These are phyloP conservation scores for Podarcis cretensis DNA, from an alignment of 2,113 vertebrate genomes.

Conservation along the genomic window DNA sequence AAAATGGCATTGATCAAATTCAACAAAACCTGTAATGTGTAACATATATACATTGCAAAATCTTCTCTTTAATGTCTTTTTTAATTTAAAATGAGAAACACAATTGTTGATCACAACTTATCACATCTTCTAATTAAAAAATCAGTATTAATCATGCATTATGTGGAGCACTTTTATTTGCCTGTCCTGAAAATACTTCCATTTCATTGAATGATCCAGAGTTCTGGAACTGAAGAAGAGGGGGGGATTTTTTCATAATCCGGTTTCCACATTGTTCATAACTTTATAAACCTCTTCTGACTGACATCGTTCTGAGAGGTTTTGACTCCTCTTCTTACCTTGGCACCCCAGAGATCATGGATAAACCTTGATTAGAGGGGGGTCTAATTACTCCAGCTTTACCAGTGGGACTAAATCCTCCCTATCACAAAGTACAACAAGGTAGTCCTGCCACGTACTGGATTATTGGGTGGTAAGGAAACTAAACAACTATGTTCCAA, in stretches of 20 bases:
- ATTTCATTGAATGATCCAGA: background rate
- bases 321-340: background rate
- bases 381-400: background rate
- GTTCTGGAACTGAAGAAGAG: background rate
- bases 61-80: slow-evolving; percentile 34
- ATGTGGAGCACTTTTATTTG: background rate
- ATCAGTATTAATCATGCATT: background rate
- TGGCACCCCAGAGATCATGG: background rate
- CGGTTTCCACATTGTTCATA: background rate
- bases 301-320: background rate
- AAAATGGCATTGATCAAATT: too few species aligned
- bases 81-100: background rate
- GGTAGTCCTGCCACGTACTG: background rate
- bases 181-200: background rate
- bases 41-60: too few species aligned
- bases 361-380: background rate
- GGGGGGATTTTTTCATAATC: background rate
- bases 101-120: background rate
- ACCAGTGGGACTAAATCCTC: background rate
- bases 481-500: background rate
- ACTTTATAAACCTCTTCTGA: background rate
- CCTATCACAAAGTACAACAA: background rate
- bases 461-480: background rate
- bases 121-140: background rate
- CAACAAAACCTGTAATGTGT: too few species aligned